Evolutionary conservation across 1,140 invertebrate species (phyloP), one percentile per base, ranked within the genome.

Genomic region (Trichoplusia ni): DNA sequence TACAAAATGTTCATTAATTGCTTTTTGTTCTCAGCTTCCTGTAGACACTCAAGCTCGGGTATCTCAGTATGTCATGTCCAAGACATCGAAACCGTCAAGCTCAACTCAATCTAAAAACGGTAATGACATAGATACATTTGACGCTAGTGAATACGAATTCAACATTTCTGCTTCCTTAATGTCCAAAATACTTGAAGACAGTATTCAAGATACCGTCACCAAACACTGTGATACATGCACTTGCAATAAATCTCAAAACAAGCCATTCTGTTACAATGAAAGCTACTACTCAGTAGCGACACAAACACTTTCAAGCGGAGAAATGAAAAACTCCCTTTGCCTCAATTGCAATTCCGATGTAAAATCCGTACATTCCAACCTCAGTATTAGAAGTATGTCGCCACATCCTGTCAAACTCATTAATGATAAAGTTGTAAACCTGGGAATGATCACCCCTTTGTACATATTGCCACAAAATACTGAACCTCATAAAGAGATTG

Each of bases 161-260:
- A 94, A 96, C 73, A 97, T 99, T 16, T 98, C 97, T 6, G 96
- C 97, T 25, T 95, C 97, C 9, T 95, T 98, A 42, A 97, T 99
- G 94, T 97, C 97, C 1, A 97, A 98, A 92, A 96, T 98, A 38
- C 91, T 99, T 21, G 96, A 98, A 82, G 97, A 98, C 69, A 92
- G 93, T 78, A 95, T 92, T 81, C 96, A 93, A 90, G 95, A 93
- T 90, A 94, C 93, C 73, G 92, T 94, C 59, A 92, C 93, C 5
- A 96, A 95, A 82, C 96, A 97, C 74, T 97, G 95, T 85, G 93
- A 95, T 64, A 95, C 95, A 0, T 96, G 96, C 73, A 94, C 93
- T 35, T 97, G 96, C 86, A 92, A 92, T 21, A 93, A 93, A 75
- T 84, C 91, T 29, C 91, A 92, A 63, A 87, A 85, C 9, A 92